Evolutionary conservation across 2,888 invertebrate species (phyloP).

Genomic region (Campoletis raptor): DNA sequence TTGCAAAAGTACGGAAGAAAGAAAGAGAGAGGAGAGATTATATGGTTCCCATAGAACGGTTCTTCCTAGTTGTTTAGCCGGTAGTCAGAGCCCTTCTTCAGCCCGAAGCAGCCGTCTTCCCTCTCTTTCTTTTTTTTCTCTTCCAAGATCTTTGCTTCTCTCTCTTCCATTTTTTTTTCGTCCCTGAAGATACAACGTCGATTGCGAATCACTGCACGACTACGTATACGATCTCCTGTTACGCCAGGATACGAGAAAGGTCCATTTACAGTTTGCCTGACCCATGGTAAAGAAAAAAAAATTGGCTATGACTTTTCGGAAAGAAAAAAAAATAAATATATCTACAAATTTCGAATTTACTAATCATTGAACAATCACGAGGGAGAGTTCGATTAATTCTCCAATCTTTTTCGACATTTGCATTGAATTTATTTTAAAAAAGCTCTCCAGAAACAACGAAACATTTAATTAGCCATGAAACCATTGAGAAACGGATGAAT

Average conservation of each 20-base stretch:
- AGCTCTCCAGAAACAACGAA: background rate
- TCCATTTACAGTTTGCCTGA: conserved; percentile 60
- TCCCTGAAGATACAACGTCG: conserved; percentile 41
- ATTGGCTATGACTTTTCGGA: background rate
- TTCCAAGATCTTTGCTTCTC: background rate
- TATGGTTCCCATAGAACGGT: conserved; percentile 67
- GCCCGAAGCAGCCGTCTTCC: conserved; percentile 27
- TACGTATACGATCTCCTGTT: conserved; percentile 48
- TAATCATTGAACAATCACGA: background rate
- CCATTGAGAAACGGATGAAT: background rate
- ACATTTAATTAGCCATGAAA: background rate
- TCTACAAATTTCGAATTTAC: background rate
- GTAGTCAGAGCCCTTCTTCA: conserved; percentile 34
- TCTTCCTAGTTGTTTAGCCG: conserved; percentile 59
- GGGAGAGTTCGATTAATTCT: background rate
- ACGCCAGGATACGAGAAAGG: conserved; percentile 55
- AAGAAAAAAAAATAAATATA: conserved; percentile 12
- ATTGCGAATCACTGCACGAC: conserved; percentile 64
- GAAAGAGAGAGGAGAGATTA: conserved; percentile 41
- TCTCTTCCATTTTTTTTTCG: background rate
- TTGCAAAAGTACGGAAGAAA: conserved; percentile 42
- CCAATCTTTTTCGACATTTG: background rate
- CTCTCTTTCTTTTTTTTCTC: background rate
- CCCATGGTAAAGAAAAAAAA: conserved; percentile 32
- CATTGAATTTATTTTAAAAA: background rate